Conservation (phyloP, 2,113 vertebrate genomes). For the Myiozetetes cayanensis region DNA sequence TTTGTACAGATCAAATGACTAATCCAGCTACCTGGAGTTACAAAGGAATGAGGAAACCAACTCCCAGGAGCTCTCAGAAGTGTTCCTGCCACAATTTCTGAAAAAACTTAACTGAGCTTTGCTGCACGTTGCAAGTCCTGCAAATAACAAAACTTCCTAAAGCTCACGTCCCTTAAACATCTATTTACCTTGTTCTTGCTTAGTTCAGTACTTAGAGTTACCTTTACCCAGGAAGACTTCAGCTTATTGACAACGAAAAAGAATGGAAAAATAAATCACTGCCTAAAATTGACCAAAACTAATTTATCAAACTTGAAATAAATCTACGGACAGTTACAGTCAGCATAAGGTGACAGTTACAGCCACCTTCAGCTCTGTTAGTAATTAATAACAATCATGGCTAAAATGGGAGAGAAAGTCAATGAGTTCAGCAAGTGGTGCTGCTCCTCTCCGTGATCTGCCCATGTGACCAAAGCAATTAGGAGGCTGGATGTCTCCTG, state of each 20-base stretch:
- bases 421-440: background rate
- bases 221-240: background rate
- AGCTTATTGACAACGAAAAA: background rate
- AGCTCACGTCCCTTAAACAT: background rate
- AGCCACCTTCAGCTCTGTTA: background rate
- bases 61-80: slow-evolving; percentile 47
- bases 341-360: background rate
- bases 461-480: background rate
- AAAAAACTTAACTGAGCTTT: background rate
- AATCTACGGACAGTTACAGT: background rate
- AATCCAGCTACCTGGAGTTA: slow-evolving; percentile 61
- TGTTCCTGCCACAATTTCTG: background rate
- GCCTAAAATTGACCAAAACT: background rate
- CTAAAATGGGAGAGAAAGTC: background rate
- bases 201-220: background rate
- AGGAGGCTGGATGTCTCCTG: background rate
- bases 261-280: background rate
- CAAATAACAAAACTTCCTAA: background rate
- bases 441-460: background rate
- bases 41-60: slow-evolving; percentile 57
- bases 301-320: background rate
- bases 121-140: background rate
- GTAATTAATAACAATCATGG: background rate
- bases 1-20: slow-evolving; percentile 59
- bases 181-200: background rate